Percentiles rank a stretch among this genome's conserved stretches.
phyloP scores from a whole-genome alignment of 2,113 vertebrate species.

The Corythaixoides concolor region DNA sequence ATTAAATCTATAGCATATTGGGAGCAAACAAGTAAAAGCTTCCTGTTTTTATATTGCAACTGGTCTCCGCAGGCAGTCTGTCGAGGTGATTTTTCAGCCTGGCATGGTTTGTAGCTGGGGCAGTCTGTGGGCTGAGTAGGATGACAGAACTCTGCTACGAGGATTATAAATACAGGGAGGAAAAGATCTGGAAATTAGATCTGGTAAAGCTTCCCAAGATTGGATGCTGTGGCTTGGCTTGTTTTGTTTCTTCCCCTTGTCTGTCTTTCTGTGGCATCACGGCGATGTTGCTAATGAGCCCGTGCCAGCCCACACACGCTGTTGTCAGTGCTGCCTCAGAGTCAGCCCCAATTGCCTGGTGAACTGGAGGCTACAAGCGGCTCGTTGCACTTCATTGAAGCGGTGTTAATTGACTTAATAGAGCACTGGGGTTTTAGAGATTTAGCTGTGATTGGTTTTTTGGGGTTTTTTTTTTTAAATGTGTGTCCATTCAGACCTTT shows the following conservation, averaged over 20 bases:
- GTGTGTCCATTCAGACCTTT: not conserved
- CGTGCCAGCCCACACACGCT: not conserved
- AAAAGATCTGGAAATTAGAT: not conserved
- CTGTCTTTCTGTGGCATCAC: not conserved
- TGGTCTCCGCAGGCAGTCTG: constrained; percentile 14
- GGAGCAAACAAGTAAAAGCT: constrained; percentile 10
- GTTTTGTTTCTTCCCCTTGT: not conserved
- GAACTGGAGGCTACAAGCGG: not conserved
- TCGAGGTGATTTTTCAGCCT: constrained; percentile 24
- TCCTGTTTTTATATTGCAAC: not conserved
- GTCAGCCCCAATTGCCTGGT: not conserved
- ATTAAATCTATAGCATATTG: not conserved
- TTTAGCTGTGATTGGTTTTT: not conserved
- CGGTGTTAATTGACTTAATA: constrained; percentile 6
- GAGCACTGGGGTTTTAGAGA: not conserved
- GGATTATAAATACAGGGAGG: not conserved
- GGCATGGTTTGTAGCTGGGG: not conserved
- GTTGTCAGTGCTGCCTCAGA: not conserved
- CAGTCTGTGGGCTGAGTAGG: not conserved
- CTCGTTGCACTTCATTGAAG: not conserved
- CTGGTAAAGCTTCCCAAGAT: not conserved
- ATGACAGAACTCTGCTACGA: not conserved
- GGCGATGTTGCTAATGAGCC: not conserved
- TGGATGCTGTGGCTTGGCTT: not conserved
- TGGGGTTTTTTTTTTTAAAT: not conserved